Evolutionary conservation across 2,113 vertebrate genomes (phyloP).

Genomic region (Perccottus glenii): DNA sequence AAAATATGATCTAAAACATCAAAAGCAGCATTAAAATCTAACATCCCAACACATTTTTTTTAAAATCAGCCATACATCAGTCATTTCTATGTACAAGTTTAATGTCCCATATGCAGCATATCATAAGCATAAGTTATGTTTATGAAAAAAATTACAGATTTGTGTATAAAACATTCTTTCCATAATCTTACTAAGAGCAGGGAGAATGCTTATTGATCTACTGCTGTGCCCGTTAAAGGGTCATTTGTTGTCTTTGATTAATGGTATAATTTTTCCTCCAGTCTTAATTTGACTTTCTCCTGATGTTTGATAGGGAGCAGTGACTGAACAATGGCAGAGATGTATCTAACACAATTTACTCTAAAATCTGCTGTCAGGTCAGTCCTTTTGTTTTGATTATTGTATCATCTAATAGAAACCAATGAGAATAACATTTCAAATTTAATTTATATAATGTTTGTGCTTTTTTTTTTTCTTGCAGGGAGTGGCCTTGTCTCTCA

Average conservation of each 20-base stretch:
- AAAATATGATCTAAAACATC: not conserved
- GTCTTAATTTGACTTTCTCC: no score
- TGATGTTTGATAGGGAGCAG: no score
- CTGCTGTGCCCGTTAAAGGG: no score
- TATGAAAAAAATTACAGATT: not conserved
- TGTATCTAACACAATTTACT: no score
- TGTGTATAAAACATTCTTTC: not conserved
- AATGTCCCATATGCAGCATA: no score
- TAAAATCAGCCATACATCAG: not conserved
- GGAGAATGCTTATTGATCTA: no score
- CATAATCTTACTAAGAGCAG: not conserved
- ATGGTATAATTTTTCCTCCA: no score
- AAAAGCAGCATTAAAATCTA: not conserved
- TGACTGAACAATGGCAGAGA: no score
- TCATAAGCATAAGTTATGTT: not conserved
- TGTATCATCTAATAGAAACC: not conserved
- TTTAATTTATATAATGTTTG: not conserved
- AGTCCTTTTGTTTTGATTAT: no score
- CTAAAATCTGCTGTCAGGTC: no score
- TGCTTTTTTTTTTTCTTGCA: not conserved
- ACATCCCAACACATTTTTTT: not conserved
- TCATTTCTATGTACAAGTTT: not conserved
- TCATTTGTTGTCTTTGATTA: no score
- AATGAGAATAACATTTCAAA: not conserved
- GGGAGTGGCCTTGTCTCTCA: not conserved